Evolutionary conservation across 2,797 vertebrate genomes (phyloP).

Genomic region (Cossypha caffra): DNA sequence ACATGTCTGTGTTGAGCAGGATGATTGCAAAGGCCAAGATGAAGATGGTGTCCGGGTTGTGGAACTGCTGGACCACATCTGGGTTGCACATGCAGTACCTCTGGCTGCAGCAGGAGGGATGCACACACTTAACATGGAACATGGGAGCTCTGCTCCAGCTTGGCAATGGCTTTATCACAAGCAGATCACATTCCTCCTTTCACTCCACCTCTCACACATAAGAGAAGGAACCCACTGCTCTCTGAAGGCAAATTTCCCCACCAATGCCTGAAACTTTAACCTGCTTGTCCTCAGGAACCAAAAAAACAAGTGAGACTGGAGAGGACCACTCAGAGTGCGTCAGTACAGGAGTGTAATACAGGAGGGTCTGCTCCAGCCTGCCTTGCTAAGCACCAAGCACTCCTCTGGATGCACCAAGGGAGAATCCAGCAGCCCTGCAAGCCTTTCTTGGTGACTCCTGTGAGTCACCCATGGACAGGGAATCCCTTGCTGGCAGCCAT

Average conservation of each 20-base stretch:
- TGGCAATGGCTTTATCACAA: not conserved
- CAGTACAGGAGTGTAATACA: not conserved
- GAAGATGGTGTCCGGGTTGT: slow-evolving; percentile 99
- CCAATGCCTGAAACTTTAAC: not conserved
- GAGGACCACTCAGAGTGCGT: not conserved
- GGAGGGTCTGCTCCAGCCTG: not conserved
- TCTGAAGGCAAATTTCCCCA: not conserved
- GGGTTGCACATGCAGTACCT: slow-evolving; percentile 99
- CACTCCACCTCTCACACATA: not conserved
- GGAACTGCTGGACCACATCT: slow-evolving; percentile 98
- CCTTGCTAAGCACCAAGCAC: not conserved
- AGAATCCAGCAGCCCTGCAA: not conserved
- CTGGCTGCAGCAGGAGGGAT: slow-evolving; percentile 84
- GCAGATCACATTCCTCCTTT: not conserved
- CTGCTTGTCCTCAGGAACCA: not conserved
- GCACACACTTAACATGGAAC: not conserved
- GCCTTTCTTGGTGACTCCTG: not conserved
- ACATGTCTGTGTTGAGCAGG: slow-evolving; percentile 99
- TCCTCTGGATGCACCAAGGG: not conserved
- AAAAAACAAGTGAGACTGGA: not conserved
- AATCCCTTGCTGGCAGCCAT: not conserved
- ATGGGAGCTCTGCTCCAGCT: not conserved
- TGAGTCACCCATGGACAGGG: not conserved
- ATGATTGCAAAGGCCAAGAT: slow-evolving; percentile 98
- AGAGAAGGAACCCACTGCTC: not conserved